Evolutionary conservation across 2,888 invertebrate genomes (phyloP), one percentile per base, ranked within the genome.

Genomic region (Synergus itoensis): DNA sequence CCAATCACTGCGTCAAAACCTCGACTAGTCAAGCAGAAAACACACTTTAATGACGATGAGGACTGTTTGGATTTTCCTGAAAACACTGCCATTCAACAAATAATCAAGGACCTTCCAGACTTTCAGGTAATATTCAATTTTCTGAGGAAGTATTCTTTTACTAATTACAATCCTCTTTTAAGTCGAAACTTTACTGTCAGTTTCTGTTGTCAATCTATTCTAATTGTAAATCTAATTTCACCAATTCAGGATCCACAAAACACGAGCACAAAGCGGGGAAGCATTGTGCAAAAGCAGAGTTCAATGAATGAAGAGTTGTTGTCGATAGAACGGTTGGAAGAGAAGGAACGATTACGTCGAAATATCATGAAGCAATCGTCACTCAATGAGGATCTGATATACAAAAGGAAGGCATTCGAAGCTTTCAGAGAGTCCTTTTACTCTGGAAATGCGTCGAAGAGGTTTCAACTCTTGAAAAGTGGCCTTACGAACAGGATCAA

Each of bases 351-450:
- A 73, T 94, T 98, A 28, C 94, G 96, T 80, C 96, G 95, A 88
- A 96, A 97, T 89, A 97, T 97, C 85, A 97, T 96, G 90, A 98
- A 98, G 90, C 98, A 98, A 92, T 96, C 97, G 40, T 97, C 97
- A 8, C 93, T 98, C 16, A 97, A 98, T 89, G 98, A 98, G 91
- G 97, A 98, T 81, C 95, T 97, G 81, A 95, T 98, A 79, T 97
- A 95, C 90, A 94, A 94, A 80, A 93, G 94, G 80, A 94, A 94
- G 77, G 94, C 95, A 16, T 93, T 96, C 80, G 96, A 96, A 88
- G 94, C 95, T 4, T 93, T 96, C 84, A 94, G 95, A 69, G 96
- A 96, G 87, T 95, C 95, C 5, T 94, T 96, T 89, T 95, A 96
- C 88, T 95, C 96, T 40, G 95, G 95, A 14, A 95, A 95, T 69